phyloP scores from a whole-genome alignment of 1,140 invertebrate genomes.

The Drosophila subpulchrella region DNA sequence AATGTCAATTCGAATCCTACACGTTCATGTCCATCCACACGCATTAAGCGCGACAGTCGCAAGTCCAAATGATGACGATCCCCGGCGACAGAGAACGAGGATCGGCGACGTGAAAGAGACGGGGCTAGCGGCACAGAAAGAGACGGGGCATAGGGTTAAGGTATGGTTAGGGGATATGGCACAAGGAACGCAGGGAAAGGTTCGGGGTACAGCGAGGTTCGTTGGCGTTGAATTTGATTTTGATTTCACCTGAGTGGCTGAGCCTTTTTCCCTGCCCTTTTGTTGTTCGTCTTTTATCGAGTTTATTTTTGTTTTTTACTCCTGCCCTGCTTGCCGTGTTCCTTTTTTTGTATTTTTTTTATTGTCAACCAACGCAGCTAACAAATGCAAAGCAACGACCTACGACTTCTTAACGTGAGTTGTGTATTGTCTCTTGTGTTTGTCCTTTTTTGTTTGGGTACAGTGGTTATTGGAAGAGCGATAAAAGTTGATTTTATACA shows the following conservation, averaged over 20 bases:
- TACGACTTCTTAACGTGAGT: slow-evolving; percentile 60
- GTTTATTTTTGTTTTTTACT: slow-evolving; percentile 16
- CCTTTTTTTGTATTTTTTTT: slow-evolving; percentile 33
- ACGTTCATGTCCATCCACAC: slow-evolving; percentile 81
- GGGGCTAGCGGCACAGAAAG: neutral
- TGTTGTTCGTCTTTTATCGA: slow-evolving; percentile 15
- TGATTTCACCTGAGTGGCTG: slow-evolving; percentile 81
- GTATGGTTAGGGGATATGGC: slow-evolving; percentile 17
- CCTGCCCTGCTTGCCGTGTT: slow-evolving; percentile 21
- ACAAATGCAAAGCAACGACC: slow-evolving; percentile 60
- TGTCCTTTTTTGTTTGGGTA: slow-evolving; percentile 19
- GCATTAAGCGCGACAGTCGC: slow-evolving; percentile 81
- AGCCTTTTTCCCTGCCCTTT: slow-evolving; percentile 28
- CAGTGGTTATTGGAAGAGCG: neutral
- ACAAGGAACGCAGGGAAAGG: slow-evolving; percentile 11
- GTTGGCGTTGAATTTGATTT: slow-evolving; percentile 82
- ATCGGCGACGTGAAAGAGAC: slow-evolving; percentile 14
- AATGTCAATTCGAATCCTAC: slow-evolving; percentile 82
- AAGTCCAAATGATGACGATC: slow-evolving; percentile 78
- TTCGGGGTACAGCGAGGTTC: neutral
- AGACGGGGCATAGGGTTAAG: slow-evolving; percentile 21
- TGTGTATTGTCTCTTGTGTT: neutral
- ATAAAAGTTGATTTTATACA: too few relatives aligned
- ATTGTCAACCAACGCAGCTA: slow-evolving; percentile 67
- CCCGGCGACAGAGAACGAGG: slow-evolving; percentile 7